Evolutionary conservation across 2,888 invertebrate genomes (phyloP).

Genomic region (Gastracanthus pulcherrimus): DNA sequence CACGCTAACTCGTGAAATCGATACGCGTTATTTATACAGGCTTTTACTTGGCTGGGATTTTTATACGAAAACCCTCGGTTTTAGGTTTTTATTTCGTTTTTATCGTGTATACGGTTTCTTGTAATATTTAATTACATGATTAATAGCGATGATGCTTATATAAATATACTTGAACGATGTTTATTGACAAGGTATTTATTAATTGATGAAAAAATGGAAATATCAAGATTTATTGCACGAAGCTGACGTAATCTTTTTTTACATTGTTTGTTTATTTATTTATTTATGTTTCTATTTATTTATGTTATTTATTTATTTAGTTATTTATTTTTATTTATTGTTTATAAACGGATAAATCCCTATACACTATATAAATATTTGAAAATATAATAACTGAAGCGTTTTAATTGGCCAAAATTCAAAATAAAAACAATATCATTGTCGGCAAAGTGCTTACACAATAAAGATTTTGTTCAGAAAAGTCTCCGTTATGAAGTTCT

Average conservation of each 20-base stretch:
- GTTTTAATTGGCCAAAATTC: too few relatives aligned
- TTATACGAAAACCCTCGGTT: not conserved
- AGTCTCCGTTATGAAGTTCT: constrained; percentile 16
- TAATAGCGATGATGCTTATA: not conserved
- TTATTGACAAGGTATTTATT: not conserved
- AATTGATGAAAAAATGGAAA: too few relatives aligned
- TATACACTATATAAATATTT: too few relatives aligned
- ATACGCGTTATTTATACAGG: constrained; percentile 21
- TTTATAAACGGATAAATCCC: too few relatives aligned
- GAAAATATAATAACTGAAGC: too few relatives aligned
- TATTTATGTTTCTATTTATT: too few relatives aligned
- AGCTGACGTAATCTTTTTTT: too few relatives aligned
- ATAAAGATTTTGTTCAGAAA: constrained; percentile 8
- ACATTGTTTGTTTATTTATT: too few relatives aligned
- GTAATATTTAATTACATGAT: constrained; percentile 30
- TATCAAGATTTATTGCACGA: too few relatives aligned
- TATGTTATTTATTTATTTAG: too few relatives aligned
- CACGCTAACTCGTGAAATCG: constrained; percentile 35
- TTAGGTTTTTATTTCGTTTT: not conserved
- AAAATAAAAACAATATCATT: not conserved
- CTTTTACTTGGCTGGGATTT: not conserved
- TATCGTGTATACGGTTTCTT: not conserved
- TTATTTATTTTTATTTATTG: too few relatives aligned
- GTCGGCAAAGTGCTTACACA: not conserved
- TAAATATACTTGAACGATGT: not conserved